Evolutionary conservation across 1,140 invertebrate genomes (phyloP).

Genomic region (Leptestheria dahalacensis): DNA sequence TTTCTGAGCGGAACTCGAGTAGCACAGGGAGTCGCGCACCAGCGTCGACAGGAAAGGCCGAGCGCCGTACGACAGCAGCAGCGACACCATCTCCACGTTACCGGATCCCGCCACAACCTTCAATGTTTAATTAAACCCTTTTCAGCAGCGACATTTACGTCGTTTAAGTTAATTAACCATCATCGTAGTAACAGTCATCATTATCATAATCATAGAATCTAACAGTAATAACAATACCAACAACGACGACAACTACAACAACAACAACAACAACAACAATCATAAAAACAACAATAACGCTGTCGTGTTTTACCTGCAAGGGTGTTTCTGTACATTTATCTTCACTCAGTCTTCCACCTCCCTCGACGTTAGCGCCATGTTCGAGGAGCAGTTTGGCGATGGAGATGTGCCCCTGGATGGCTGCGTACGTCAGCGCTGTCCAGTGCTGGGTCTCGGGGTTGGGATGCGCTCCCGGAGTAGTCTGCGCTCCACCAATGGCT

Average conservation of each 20-base stretch:
- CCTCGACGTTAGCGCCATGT: constrained; percentile 67
- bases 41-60: constrained; percentile 72
- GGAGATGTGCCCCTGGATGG: constrained; percentile 36
- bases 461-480: constrained; percentile 25
- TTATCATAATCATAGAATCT: neutral
- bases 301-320: constrained; percentile 41
- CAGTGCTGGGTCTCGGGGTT: constrained; percentile 60
- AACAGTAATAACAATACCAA: neutral
- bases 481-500: constrained; percentile 24
- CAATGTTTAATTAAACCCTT: neutral
- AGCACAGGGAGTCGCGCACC: constrained; percentile 63
- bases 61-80: constrained; percentile 63
- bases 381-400: constrained; percentile 45
- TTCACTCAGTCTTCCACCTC: constrained; percentile 58
- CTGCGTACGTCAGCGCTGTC: constrained; percentile 56
- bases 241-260: neutral
- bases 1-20: constrained; percentile 64
- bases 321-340: constrained; percentile 74
- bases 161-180: no score
- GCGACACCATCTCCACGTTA: constrained; percentile 58
- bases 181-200: no score
- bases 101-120: constrained; percentile 58
- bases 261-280: neutral
- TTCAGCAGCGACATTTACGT: no score
- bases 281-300: neutral